These are phyloP conservation scores for Drosophila histrio DNA, from an alignment of 2,888 invertebrate genomes.

Conservation along the genomic window DNA sequence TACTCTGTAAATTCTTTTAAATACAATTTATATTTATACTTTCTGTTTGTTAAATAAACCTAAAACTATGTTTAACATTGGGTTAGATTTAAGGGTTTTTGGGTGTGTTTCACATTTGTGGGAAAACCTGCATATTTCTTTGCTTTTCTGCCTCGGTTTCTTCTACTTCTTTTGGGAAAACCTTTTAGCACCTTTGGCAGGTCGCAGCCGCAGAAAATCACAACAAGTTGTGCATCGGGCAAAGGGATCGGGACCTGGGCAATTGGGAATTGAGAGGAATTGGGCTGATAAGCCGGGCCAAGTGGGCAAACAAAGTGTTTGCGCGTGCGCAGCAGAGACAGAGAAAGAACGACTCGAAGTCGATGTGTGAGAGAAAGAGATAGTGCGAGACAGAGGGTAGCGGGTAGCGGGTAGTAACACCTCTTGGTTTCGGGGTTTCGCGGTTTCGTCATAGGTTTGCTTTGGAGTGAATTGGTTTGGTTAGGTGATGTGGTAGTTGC, in stretches of 20 bases:
- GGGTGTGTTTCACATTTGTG: neutral
- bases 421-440: constrained; percentile 33
- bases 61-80: neutral
- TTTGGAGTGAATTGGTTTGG: constrained; percentile 14
- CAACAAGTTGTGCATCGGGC: constrained; percentile 64
- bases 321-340: constrained; percentile 39
- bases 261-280: constrained; percentile 34
- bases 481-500: constrained; percentile 45
- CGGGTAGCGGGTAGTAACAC: constrained; percentile 39
- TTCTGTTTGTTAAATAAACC: neutral
- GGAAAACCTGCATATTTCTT: constrained; percentile 32
- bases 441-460: constrained; percentile 45
- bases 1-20: neutral
- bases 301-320: constrained; percentile 61
- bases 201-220: constrained; percentile 54
- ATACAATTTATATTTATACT: neutral
- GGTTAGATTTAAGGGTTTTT: constrained; percentile 4
- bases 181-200: constrained; percentile 73
- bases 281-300: constrained; percentile 48
- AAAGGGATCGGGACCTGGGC: neutral
- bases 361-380: neutral
- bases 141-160: neutral
- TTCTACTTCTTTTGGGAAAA: constrained; percentile 57
- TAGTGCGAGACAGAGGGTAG: neutral
- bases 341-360: too few species aligned